Conservation (phyloP, 1,140 invertebrate genomes). For the Aphaenogaster ashmeadi region DNA sequence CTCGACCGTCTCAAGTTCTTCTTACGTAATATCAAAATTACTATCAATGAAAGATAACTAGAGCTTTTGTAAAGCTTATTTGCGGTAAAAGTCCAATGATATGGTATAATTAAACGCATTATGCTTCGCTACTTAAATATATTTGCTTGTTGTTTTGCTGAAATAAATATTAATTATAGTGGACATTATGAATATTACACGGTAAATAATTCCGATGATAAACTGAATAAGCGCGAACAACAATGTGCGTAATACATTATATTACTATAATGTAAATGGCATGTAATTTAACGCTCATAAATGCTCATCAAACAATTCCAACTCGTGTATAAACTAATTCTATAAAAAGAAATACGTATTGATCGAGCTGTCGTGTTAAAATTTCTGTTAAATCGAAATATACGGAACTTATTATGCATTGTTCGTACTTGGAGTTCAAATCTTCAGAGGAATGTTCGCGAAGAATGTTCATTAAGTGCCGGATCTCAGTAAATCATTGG, state of each 20-base stretch:
- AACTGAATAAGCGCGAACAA: slow-evolving; percentile 6
- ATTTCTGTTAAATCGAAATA: slow-evolving; percentile 1
- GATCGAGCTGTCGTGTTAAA: neutral
- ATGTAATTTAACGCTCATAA: slow-evolving; percentile 21
- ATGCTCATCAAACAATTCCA: neutral
- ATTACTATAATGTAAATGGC: neutral
- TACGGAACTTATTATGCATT: neutral
- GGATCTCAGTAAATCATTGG: neutral
- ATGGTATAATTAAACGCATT: neutral
- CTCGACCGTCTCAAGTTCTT: neutral
- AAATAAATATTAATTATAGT: slow-evolving; percentile 16
- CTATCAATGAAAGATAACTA: neutral
- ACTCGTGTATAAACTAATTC: neutral
- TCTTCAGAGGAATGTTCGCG: neutral
- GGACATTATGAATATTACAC: neutral
- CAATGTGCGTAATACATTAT: neutral
- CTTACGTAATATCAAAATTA: slow-evolving; percentile 21
- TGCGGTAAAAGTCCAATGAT: neutral
- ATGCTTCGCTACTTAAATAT: neutral
- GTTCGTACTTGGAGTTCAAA: neutral
- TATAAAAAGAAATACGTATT: neutral
- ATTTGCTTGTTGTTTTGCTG: neutral
- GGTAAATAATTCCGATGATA: neutral
- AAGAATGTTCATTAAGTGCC: neutral
- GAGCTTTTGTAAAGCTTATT: neutral